These are phyloP conservation scores for Brachionus manjavacas DNA, from an alignment of 1,140 invertebrate species.

Conservation along the genomic window DNA sequence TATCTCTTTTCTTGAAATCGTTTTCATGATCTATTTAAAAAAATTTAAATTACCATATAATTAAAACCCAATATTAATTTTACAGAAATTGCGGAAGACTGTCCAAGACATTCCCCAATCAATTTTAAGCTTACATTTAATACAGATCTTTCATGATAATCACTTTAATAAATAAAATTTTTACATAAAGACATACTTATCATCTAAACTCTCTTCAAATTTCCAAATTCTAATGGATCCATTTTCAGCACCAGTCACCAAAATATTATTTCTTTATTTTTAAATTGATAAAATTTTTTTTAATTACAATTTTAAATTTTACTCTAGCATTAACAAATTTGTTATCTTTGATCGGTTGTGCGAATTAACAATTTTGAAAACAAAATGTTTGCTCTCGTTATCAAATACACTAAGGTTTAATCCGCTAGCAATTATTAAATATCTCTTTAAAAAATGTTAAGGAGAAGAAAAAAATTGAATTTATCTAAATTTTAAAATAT, in stretches of 20 bases:
- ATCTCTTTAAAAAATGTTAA: neutral
- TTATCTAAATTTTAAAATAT: neutral
- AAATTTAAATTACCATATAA: neutral
- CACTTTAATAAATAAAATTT: neutral
- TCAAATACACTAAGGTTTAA: slow-evolving; percentile 2
- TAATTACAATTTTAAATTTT: neutral
- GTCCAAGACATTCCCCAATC: neutral
- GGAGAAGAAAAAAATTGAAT: neutral
- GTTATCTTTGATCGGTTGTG: slow-evolving; percentile 10
- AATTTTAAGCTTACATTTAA: neutral
- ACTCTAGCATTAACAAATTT: neutral
- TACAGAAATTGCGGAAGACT: neutral
- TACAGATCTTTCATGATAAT: neutral
- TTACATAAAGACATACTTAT: neutral
- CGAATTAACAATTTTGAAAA: neutral
- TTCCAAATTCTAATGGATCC: slow-evolving; percentile 27
- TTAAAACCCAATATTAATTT: neutral
- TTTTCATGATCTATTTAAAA: neutral
- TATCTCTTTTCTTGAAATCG: neutral
- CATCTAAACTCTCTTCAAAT: neutral
- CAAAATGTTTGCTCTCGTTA: neutral
- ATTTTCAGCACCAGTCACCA: neutral
- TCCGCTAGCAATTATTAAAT: neutral
- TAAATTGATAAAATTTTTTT: neutral
- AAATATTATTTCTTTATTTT: neutral